phyloP scores from a whole-genome alignment of 2,888 invertebrate species.

The Polydrusus tereticollis region DNA sequence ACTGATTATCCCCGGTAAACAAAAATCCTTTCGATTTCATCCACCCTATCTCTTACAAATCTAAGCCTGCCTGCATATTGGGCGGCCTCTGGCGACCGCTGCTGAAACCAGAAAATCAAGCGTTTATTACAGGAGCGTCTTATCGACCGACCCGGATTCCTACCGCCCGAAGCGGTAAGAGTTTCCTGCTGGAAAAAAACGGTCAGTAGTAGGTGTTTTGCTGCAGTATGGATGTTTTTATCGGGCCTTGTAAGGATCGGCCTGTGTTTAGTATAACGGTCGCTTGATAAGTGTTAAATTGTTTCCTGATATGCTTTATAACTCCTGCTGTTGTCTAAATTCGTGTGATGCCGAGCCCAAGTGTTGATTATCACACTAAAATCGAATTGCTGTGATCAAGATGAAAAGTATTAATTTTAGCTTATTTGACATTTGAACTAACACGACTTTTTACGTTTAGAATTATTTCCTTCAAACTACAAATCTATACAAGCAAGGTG shows the following conservation, averaged over 20 bases:
- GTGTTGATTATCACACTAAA: too few species aligned
- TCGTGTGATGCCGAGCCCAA: too few species aligned
- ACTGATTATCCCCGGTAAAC: not conserved
- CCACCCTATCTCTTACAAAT: slow-evolving; percentile 4
- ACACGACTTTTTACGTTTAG: too few species aligned
- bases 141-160: slow-evolving; percentile 45
- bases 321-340: not conserved
- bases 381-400: too few species aligned
- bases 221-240: slow-evolving; percentile 8
- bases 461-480: too few species aligned
- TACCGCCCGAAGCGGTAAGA: slow-evolving; percentile 29
- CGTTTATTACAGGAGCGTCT: slow-evolving; percentile 34
- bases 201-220: slow-evolving; percentile 20
- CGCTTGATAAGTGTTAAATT: not conserved
- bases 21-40: slow-evolving; percentile 10
- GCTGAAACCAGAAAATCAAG: slow-evolving; percentile 24
- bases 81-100: slow-evolving; percentile 28
- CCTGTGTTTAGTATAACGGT: slow-evolving; percentile 2
- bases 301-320: not conserved
- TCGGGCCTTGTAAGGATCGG: not conserved
- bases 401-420: not conserved
- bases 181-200: slow-evolving; percentile 28
- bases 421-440: too few species aligned
- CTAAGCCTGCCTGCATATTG: slow-evolving; percentile 12
- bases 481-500: not conserved